Evolutionary conservation across 2,888 invertebrate species (phyloP).

Genomic region (Phlogophora meticulosa): DNA sequence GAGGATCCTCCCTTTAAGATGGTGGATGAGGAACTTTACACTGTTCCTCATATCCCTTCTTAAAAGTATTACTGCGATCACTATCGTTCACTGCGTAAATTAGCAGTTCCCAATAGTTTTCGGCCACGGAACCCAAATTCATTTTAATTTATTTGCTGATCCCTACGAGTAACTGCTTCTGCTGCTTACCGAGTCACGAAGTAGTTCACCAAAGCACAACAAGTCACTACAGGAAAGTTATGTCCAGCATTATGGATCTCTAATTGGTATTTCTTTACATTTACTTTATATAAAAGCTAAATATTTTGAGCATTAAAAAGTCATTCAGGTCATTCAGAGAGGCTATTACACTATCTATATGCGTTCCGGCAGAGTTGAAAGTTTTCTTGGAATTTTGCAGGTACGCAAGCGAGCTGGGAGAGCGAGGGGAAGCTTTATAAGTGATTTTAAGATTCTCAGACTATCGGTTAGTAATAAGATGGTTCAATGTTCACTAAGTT

Average conservation of each 20-base stretch:
- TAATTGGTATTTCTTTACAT: neutral
- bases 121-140: no score
- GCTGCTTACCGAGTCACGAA: no score
- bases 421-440: neutral
- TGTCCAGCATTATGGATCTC: neutral
- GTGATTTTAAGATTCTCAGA: neutral
- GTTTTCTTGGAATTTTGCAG: constrained; percentile 32
- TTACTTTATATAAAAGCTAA: constrained; percentile 12
- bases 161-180: no score
- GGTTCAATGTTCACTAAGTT: neutral
- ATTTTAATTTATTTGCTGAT: no score
- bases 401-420: neutral
- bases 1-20: no score
- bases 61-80: no score
- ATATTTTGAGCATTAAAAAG: constrained; percentile 55
- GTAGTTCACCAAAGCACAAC: no score
- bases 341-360: constrained; percentile 44
- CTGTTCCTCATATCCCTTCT: no score
- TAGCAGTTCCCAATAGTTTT: no score
- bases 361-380: constrained; percentile 26
- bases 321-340: constrained; percentile 45
- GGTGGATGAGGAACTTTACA: no score
- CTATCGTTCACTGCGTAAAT: no score
- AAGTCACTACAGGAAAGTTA: neutral
- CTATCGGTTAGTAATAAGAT: neutral